A percentile compares a stretch with the other conserved stretches of the same genome.
Evolutionary conservation across 2,888 invertebrate genomes (phyloP).

Genomic region (Opisthograptis luteolata): DNA sequence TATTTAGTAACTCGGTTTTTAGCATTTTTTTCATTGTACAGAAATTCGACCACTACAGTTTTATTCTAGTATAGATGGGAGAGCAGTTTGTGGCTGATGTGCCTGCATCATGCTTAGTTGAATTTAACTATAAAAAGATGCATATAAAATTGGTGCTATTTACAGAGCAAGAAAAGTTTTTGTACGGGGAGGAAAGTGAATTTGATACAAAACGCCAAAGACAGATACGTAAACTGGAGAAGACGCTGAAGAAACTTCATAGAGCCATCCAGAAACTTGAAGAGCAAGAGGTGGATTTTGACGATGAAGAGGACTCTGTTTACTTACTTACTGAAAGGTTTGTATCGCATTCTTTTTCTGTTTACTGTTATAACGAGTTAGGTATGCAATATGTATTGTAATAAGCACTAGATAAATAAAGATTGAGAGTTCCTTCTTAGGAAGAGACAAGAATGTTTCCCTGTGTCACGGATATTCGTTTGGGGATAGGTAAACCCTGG

Average conservation of each 20-base stretch:
- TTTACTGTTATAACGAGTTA: not conserved
- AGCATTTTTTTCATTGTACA: too few relatives aligned
- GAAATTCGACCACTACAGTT: too few relatives aligned
- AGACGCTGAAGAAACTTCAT: slow-evolving; percentile 85
- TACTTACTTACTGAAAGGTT: slow-evolving; percentile 88
- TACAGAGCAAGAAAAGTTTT: slow-evolving; percentile 50
- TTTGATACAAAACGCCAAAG: slow-evolving; percentile 75
- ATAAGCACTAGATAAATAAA: slow-evolving; percentile 40
- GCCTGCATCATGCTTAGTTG: too few relatives aligned
- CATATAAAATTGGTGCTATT: too few relatives aligned
- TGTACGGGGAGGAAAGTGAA: slow-evolving; percentile 59
- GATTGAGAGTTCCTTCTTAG: too few relatives aligned
- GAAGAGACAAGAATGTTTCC: too few relatives aligned
- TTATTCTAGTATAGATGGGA: too few relatives aligned
- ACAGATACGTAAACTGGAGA: slow-evolving; percentile 84
- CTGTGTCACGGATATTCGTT: too few relatives aligned
- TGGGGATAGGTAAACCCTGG: too few relatives aligned
- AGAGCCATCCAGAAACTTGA: slow-evolving; percentile 88
- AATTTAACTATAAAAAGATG: too few relatives aligned
- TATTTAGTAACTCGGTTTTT: too few relatives aligned
- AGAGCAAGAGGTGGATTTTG: slow-evolving; percentile 88
- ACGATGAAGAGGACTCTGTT: slow-evolving; percentile 89
- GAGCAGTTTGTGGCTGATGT: too few relatives aligned
- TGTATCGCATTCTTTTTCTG: slow-evolving; percentile 2
- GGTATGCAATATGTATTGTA: slow-evolving; percentile 1